Conservation (phyloP, 2,113 vertebrate species). For the Daboia siamensis region DNA sequence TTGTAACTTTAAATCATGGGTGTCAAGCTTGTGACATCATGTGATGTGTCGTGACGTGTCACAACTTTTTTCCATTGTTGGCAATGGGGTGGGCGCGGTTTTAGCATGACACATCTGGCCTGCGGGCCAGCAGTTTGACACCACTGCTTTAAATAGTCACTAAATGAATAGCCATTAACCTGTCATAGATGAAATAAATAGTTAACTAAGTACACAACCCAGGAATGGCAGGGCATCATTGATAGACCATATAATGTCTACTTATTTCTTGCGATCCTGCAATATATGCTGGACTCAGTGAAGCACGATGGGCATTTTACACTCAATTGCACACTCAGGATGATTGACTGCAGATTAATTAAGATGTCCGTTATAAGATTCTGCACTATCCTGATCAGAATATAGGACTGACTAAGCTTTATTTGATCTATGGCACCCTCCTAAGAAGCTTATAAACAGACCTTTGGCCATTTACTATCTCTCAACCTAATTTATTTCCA, state of each 20-base stretch:
- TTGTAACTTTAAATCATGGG: too few species aligned
- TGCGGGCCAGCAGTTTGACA: too few species aligned
- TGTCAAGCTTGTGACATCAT: too few species aligned
- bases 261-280: not conserved
- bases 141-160: too few species aligned
- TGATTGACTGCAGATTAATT: not conserved
- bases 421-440: not conserved
- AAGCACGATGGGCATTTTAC: not conserved
- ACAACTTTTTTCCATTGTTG: too few species aligned
- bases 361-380: not conserved
- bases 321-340: not conserved
- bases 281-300: not conserved
- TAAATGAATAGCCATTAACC: too few species aligned
- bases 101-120: too few species aligned
- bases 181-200: not conserved
- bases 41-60: too few species aligned
- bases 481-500: not conserved
- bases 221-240: not conserved
- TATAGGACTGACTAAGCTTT: not conserved
- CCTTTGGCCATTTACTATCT: not conserved
- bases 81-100: too few species aligned
- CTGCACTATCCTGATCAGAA: not conserved
- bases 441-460: not conserved
- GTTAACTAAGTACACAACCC: not conserved
- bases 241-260: not conserved